These are phyloP conservation scores for Empidonax alnorum DNA, from an alignment of 2,113 vertebrate genomes.

Conservation along the genomic window DNA sequence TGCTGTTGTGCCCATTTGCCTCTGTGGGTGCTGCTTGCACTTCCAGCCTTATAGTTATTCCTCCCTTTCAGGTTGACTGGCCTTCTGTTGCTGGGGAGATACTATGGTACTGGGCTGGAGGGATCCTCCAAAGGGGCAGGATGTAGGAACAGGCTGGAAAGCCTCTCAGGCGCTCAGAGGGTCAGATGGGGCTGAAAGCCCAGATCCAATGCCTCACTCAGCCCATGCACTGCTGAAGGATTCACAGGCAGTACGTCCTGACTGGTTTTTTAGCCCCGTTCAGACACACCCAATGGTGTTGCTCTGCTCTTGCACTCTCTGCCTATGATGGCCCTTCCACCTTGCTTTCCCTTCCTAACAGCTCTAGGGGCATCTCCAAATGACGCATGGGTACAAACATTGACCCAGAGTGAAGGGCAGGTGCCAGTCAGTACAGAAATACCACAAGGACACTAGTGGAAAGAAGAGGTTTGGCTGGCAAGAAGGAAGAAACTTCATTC, in stretches of 20 bases:
- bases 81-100: neutral
- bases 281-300: accelerated
- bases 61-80: neutral
- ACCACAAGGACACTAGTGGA: neutral
- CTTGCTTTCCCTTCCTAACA: neutral
- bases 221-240: neutral
- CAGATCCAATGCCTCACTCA: accelerated
- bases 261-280: neutral
- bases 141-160: neutral
- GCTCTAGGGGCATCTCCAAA: neutral
- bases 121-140: neutral
- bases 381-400: accelerated
- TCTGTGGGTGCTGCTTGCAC: neutral
- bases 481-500: neutral
- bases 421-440: neutral
- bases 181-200: neutral
- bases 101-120: neutral
- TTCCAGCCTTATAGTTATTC: neutral
- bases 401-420: neutral
- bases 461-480: neutral
- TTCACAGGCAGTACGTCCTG: neutral
- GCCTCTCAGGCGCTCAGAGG: neutral
- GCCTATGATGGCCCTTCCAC: neutral
- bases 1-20: accelerated
- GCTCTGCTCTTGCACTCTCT: neutral